Evolutionary conservation across 2,797 vertebrate species (phyloP), one percentile per base, ranked within the genome.

Genomic region (Lerista edwardsae): DNA sequence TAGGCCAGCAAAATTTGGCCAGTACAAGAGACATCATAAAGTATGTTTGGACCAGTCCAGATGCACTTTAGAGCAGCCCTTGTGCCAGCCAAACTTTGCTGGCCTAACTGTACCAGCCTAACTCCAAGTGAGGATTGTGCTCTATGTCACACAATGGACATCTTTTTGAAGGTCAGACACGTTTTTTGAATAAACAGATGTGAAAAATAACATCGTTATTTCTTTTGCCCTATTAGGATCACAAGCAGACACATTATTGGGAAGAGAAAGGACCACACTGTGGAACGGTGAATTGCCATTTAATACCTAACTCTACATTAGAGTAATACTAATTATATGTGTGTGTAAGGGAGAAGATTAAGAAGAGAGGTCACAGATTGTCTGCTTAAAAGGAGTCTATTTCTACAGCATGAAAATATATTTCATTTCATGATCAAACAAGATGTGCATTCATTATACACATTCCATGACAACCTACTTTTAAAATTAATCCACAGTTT

Each of bases 401-500:
- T 84, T 88, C 29, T 64, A 71, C 62, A 1, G 47, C 1, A 75
- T 0, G 0, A n/a, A 69, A 72, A 3, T 36, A 67, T 34, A 89
- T 44, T 79, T 83, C 75, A 47, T 3, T 80, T 68, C 41, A 59
- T 47, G 82, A 67, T 34, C 23, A 82, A 83, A 83, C 41, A 74
- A 72, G 0, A 61, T 9, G 6, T 41, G 10, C 12, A 78, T 81
- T 73, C 78, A 72, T 87, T 55, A 29, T 25, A 44, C 0, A 4
- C 79, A 14, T 47, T 86, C 47, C 72, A 57, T 79, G 72, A 80
- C 8, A 71, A 1, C n/a, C 36, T 29, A 29, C 36, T 71, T 78
- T 82, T 55, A 34, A 81, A 77, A 79, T n/a, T 79, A 31, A 80
- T 9, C 68, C 36, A 5, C 31, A 64, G 69, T 51, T 84, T 79